phyloP scores from a whole-genome alignment of 2,888 invertebrate genomes.

The Meteorus colon region DNA sequence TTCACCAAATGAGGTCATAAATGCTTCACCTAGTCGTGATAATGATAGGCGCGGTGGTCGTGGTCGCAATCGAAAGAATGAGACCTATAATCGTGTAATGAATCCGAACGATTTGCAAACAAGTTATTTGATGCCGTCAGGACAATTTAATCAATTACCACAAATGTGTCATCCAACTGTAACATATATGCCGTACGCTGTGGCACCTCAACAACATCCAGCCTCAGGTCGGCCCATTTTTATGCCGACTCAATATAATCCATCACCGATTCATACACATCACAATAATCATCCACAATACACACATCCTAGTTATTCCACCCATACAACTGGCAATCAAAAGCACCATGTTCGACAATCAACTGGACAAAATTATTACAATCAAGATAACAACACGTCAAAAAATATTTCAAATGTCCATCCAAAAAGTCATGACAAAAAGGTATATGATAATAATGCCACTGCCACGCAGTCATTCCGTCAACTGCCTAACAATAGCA shows the following conservation, averaged over 20 bases:
- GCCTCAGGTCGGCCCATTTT: constrained; percentile 57
- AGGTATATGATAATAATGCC: constrained; percentile 55
- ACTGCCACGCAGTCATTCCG: constrained; percentile 55
- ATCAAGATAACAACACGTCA: constrained; percentile 60
- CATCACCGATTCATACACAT: constrained; percentile 47
- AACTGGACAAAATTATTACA: constrained; percentile 70
- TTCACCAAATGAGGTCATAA: constrained; percentile 52
- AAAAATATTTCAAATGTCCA: constrained; percentile 48
- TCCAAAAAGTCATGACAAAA: constrained; percentile 58
- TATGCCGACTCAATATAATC: constrained; percentile 49
- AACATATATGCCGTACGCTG: constrained; percentile 50
- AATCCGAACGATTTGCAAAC: constrained; percentile 62
- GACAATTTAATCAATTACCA: constrained; percentile 58
- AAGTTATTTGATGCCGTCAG: constrained; percentile 58
- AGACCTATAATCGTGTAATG: constrained; percentile 57
- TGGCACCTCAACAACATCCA: constrained; percentile 59
- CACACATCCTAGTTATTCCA: constrained; percentile 67
- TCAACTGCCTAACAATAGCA: constrained; percentile 60
- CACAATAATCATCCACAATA: constrained; percentile 57
- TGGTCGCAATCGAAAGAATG: constrained; percentile 53
- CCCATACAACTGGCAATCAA: constrained; percentile 65
- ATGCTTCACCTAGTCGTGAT: constrained; percentile 56
- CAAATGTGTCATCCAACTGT: constrained; percentile 55
- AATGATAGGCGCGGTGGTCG: constrained; percentile 58
- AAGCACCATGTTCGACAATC: constrained; percentile 59